Conservation (phyloP, 2,797 vertebrate species). For the Parotocinclus haroldoi region DNA sequence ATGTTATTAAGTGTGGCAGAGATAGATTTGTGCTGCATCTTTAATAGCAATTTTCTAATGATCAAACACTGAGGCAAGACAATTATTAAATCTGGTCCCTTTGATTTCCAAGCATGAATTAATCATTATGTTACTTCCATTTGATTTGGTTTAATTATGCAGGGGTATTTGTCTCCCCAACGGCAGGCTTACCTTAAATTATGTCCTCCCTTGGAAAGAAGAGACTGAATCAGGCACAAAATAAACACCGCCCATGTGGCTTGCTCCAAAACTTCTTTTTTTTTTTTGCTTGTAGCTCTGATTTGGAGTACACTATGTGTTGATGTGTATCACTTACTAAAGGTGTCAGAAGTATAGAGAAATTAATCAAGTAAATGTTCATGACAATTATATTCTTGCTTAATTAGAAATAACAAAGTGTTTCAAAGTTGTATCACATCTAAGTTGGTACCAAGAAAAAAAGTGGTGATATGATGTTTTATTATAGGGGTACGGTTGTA, state of each 20-base stretch:
- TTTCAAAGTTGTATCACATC: no score
- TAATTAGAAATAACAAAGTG: no score
- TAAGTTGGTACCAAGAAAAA: no score
- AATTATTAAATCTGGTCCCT: conserved; percentile 41
- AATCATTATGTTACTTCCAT: conserved; percentile 44
- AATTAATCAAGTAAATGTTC: no score
- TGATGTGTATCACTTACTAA: conserved; percentile 1
- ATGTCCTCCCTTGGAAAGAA: conserved; percentile 36
- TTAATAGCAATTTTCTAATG: conserved; percentile 41
- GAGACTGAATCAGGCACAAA: conserved; percentile 38
- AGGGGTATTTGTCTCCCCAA: conserved; percentile 31
- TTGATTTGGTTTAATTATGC: conserved; percentile 48
- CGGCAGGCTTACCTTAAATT: conserved; percentile 33
- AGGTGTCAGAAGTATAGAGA: no score
- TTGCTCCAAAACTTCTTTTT: not conserved
- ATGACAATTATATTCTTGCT: no score
- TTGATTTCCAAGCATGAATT: conserved; percentile 46
- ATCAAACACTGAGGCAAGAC: conserved; percentile 35
- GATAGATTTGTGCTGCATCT: conserved; percentile 42
- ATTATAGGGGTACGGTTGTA: no score
- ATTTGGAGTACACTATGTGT: conserved; percentile 12
- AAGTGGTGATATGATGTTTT: no score
- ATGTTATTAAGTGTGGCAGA: conserved; percentile 37
- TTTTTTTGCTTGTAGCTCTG: conserved; percentile 1
- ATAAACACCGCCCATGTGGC: conserved; percentile 20